Evolutionary conservation across 2,888 invertebrate species (phyloP).

Genomic region (Endotricha flammealis): DNA sequence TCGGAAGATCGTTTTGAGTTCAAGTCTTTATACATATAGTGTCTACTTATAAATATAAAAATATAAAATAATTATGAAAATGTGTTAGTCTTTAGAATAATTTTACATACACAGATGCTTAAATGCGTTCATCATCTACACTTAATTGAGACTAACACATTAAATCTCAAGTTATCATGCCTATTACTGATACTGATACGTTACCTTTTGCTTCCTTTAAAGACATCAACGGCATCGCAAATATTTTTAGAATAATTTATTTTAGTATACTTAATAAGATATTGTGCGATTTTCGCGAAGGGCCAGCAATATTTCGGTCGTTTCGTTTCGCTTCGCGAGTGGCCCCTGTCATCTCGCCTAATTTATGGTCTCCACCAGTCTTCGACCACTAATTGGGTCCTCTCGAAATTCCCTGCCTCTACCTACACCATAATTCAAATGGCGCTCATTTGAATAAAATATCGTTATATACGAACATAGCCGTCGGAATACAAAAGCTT

Average conservation of each 20-base stretch:
- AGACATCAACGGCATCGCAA: no score
- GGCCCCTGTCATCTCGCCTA: conserved; percentile 37
- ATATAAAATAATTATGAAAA: no score
- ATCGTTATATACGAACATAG: conserved; percentile 26
- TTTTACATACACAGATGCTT: no score
- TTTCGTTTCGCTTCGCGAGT: conserved; percentile 26
- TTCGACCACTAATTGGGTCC: conserved; percentile 40
- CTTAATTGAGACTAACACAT: no score
- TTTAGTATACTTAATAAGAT: conserved; percentile 26
- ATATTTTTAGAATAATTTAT: not conserved
- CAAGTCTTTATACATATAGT: no score
- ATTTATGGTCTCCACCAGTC: conserved; percentile 44
- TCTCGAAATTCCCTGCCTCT: conserved; percentile 19
- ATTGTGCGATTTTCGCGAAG: conserved; percentile 22
- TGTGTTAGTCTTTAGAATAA: no score
- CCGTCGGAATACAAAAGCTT: conserved; percentile 19
- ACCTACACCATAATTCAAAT: conserved; percentile 28
- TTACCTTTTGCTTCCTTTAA: no score
- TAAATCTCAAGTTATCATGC: no score
- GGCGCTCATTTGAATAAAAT: conserved; percentile 40
- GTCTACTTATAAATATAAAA: no score
- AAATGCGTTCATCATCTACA: no score
- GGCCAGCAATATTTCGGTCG: conserved; percentile 34
- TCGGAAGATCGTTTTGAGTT: no score
- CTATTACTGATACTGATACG: no score